Evolutionary conservation across 1,140 invertebrate genomes (phyloP).

Genomic region (Oedothorax gibbosus): DNA sequence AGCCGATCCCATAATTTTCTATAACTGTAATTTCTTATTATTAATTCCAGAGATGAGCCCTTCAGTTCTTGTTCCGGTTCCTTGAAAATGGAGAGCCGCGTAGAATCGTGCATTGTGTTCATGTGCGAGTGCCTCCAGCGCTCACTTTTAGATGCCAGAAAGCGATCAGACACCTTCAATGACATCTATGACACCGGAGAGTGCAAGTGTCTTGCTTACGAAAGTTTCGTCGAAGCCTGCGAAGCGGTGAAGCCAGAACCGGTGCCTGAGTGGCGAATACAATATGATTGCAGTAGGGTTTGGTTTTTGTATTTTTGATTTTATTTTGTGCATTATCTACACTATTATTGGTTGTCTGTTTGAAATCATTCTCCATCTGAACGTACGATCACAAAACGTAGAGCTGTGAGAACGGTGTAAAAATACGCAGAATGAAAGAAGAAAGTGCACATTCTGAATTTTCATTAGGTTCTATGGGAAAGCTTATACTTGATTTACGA

Average conservation of each 20-base stretch:
- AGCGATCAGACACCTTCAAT: slow-evolving; percentile 24
- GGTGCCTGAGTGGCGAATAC: slow-evolving; percentile 78
- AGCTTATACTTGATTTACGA: too few relatives aligned
- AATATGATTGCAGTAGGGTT: slow-evolving; percentile 77
- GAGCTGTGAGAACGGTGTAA: too few relatives aligned
- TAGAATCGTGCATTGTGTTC: slow-evolving; percentile 33
- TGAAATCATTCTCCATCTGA: too few relatives aligned
- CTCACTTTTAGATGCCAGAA: slow-evolving; percentile 8
- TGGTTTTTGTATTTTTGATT: background rate
- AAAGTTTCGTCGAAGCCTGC: slow-evolving; percentile 79
- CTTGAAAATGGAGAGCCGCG: slow-evolving; percentile 34
- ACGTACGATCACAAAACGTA: too few relatives aligned
- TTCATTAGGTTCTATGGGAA: too few relatives aligned
- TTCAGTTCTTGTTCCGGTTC: slow-evolving; percentile 21
- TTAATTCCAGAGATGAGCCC: slow-evolving; percentile 21
- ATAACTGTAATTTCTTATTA: background rate
- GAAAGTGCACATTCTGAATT: too few relatives aligned
- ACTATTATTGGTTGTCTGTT: too few relatives aligned
- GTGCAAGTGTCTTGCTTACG: slow-evolving; percentile 78
- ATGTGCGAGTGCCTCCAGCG: slow-evolving; percentile 48
- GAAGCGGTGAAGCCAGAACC: slow-evolving; percentile 75
- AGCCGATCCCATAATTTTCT: too few relatives aligned
- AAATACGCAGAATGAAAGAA: too few relatives aligned
- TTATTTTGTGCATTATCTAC: too few relatives aligned
- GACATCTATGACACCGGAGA: slow-evolving; percentile 65